Percentiles rank a stretch among this genome's conserved stretches.
phyloP scores from a whole-genome alignment of 2,113 vertebrate species.

The Otolemur garnettii region DNA sequence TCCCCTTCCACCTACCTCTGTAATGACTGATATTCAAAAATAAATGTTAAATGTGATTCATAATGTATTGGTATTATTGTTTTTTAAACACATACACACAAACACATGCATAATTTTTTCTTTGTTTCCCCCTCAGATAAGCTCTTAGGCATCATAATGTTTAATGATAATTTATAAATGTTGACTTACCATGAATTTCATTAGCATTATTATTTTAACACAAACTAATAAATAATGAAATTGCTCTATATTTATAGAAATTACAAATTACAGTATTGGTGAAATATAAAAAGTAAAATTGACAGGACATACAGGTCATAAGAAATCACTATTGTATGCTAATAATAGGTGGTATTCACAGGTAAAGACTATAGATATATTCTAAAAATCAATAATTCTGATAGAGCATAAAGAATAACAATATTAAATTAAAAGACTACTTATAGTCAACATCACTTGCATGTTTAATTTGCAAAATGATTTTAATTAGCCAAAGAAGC shows the following conservation, averaged over 20 bases:
- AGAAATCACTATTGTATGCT: slow-evolving; percentile 59
- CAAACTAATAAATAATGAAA: slow-evolving; percentile 74
- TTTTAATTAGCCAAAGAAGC: slow-evolving; percentile 13
- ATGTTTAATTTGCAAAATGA: not conserved
- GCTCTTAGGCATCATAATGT: slow-evolving; percentile 59
- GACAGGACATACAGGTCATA: slow-evolving; percentile 32
- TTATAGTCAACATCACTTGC: slow-evolving; percentile 41
- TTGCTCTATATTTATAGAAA: slow-evolving; percentile 25
- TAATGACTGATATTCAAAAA: slow-evolving; percentile 43
- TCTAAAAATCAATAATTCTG: slow-evolving; percentile 69
- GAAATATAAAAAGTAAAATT: slow-evolving; percentile 74
- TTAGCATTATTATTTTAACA: slow-evolving; percentile 69
- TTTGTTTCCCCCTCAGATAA: not conserved
- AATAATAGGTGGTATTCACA: not conserved
- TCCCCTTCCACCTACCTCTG: not conserved
- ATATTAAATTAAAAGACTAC: not conserved
- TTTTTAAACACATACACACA: not conserved
- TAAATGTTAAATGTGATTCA: not conserved
- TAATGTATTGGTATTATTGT: not conserved
- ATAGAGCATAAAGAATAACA: not conserved
- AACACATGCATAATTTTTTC: not conserved
- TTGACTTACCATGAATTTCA: slow-evolving; percentile 75
- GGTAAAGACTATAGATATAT: slow-evolving; percentile 61
- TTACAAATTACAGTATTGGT: slow-evolving; percentile 60
- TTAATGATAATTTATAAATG: slow-evolving; percentile 67